Conservation (phyloP, 2,888 invertebrate genomes). For the Andricus quercusramuli region DNA sequence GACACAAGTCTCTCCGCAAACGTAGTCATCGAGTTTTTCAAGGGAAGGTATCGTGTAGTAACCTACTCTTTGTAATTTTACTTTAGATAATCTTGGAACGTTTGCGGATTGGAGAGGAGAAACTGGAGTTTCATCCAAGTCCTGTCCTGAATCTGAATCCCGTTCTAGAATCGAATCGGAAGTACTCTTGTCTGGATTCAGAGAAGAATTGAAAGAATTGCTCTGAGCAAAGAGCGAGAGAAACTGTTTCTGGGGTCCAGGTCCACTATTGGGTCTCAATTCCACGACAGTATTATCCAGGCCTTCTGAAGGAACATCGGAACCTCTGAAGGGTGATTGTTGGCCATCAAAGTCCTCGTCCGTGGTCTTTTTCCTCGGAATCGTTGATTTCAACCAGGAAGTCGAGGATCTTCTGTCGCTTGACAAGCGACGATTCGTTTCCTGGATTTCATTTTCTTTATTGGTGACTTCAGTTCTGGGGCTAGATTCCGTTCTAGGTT, state of each 20-base stretch:
- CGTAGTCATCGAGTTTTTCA: slow-evolving; percentile 87
- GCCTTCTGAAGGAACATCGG: slow-evolving; percentile 61
- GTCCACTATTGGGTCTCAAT: slow-evolving; percentile 62
- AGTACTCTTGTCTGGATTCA: slow-evolving; percentile 58
- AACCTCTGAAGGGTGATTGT: slow-evolving; percentile 60
- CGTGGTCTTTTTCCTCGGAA: slow-evolving; percentile 59
- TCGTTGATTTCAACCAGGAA: slow-evolving; percentile 66
- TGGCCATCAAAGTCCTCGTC: slow-evolving; percentile 65
- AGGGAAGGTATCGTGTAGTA: slow-evolving; percentile 95
- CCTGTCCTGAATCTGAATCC: slow-evolving; percentile 62
- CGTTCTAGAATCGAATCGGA: slow-evolving; percentile 54
- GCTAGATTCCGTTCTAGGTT: slow-evolving; percentile 46
- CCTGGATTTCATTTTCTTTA: slow-evolving; percentile 69
- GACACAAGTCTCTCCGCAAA: slow-evolving; percentile 87
- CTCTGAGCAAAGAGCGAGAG: slow-evolving; percentile 43
- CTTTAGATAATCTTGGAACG: slow-evolving; percentile 86
- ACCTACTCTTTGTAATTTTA: slow-evolving; percentile 88
- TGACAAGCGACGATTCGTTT: slow-evolving; percentile 54
- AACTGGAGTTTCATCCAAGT: slow-evolving; percentile 64
- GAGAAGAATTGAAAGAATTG: slow-evolving; percentile 54
- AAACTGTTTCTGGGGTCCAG: slow-evolving; percentile 49
- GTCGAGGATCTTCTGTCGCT: slow-evolving; percentile 55
- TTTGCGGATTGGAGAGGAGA: slow-evolving; percentile 61
- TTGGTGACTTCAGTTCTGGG: slow-evolving; percentile 57
- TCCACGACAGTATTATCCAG: slow-evolving; percentile 73